These are phyloP conservation scores for Bactericera cockerelli DNA, from an alignment of 1,140 invertebrate species.

Conservation along the genomic window DNA sequence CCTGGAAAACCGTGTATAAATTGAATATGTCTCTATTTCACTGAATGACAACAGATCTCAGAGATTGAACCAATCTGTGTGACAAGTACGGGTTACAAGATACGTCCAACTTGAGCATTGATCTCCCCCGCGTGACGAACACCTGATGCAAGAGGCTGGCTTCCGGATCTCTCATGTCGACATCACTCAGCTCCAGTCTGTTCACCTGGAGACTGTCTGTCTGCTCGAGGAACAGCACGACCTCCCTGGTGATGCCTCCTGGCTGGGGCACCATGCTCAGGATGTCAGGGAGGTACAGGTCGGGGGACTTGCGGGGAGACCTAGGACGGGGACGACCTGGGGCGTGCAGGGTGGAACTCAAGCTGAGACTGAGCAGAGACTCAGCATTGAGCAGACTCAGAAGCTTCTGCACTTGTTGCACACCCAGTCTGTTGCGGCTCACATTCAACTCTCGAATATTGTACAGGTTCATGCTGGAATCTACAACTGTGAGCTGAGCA, in stretches of 20 bases:
- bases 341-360: too few species aligned
- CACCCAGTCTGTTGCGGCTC: constrained; percentile 14
- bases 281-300: too few species aligned
- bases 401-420: too few species aligned
- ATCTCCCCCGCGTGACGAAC: background rate
- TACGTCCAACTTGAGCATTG: background rate
- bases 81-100: background rate
- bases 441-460: constrained; percentile 16
- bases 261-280: background rate
- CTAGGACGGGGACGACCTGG: too few species aligned
- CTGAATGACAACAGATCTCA: background rate
- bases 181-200: constrained; percentile 12
- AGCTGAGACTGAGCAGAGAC: too few species aligned
- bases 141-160: background rate
- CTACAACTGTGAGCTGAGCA: background rate
- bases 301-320: too few species aligned
- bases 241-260: constrained; percentile 12
- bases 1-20: too few species aligned
- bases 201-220: constrained; percentile 8
- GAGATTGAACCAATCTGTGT: background rate
- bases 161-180: constrained; percentile 17
- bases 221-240: constrained; percentile 15
- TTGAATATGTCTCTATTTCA: too few species aligned
- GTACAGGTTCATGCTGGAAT: constrained; percentile 6
- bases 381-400: too few species aligned